phyloP scores from a whole-genome alignment of 2,888 invertebrate species.

The Ptilodon capucinus region DNA sequence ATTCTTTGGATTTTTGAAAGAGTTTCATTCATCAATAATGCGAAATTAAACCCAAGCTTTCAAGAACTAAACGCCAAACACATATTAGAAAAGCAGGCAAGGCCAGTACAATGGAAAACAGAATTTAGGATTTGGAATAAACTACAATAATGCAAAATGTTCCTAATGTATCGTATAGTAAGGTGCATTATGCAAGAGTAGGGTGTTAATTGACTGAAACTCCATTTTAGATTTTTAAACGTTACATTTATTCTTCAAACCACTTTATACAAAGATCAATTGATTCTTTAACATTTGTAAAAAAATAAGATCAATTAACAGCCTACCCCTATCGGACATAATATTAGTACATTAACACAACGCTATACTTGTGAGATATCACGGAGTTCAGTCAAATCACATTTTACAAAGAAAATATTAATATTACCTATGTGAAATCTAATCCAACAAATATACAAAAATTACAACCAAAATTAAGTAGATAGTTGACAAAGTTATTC shows the following conservation, averaged over 20 bases:
- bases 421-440: slow-evolving; percentile 39
- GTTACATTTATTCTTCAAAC: slow-evolving; percentile 78
- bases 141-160: slow-evolving; percentile 7
- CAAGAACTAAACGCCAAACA: slow-evolving; percentile 48
- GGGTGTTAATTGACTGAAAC: slow-evolving; percentile 83
- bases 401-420: slow-evolving; percentile 47
- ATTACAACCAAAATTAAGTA: slow-evolving; percentile 49
- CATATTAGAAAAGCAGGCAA: slow-evolving; percentile 59
- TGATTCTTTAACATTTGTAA: slow-evolving; percentile 68
- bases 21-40: slow-evolving; percentile 9
- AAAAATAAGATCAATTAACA: slow-evolving; percentile 77
- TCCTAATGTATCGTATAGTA: slow-evolving; percentile 7
- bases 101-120: slow-evolving; percentile 39
- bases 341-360: slow-evolving; percentile 54
- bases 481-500: slow-evolving; percentile 39
- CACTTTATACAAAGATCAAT: slow-evolving; percentile 73
- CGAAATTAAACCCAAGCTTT: slow-evolving; percentile 42
- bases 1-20: slow-evolving; percentile 12
- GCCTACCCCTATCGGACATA: slow-evolving; percentile 75
- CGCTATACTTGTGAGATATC: slow-evolving; percentile 53
- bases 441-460: slow-evolving; percentile 37
- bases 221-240: slow-evolving; percentile 74
- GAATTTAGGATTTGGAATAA: slow-evolving; percentile 37
- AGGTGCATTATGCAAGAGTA: slow-evolving; percentile 52
- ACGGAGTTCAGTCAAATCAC: slow-evolving; percentile 79